phyloP scores from a whole-genome alignment of 2,888 invertebrate species.

The Nephrotoma appendiculata region DNA sequence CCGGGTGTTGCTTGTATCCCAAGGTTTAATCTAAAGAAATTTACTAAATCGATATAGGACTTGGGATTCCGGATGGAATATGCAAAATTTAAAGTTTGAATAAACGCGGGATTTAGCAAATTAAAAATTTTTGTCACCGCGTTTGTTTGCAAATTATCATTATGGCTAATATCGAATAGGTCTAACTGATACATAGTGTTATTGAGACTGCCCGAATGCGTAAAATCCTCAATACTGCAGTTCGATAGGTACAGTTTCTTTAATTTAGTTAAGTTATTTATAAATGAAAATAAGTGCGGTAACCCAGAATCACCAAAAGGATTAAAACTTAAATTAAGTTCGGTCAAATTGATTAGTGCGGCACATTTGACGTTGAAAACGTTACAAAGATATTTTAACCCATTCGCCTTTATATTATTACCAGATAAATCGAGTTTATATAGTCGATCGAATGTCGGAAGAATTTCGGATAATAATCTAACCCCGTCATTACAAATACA shows the following conservation, averaged over 20 bases:
- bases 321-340: slow-evolving; percentile 59
- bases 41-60: background rate
- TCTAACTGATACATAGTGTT: slow-evolving; percentile 39
- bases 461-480: slow-evolving; percentile 41
- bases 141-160: slow-evolving; percentile 41
- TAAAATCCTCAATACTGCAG: slow-evolving; percentile 26
- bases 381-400: slow-evolving; percentile 37
- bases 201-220: too few species aligned
- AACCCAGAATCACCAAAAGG: slow-evolving; percentile 42
- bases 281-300: slow-evolving; percentile 29
- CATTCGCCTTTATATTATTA: slow-evolving; percentile 48
- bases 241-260: slow-evolving; percentile 28
- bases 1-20: slow-evolving; percentile 33
- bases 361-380: slow-evolving; percentile 32
- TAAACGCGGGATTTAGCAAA: slow-evolving; percentile 38
- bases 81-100: slow-evolving; percentile 38
- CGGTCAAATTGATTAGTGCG: slow-evolving; percentile 35
- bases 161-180: slow-evolving; percentile 48
- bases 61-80: slow-evolving; percentile 13
- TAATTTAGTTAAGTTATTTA: slow-evolving; percentile 25
- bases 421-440: slow-evolving; percentile 44
- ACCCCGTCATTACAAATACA: slow-evolving; percentile 47
- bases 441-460: slow-evolving; percentile 44
- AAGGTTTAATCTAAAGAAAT: slow-evolving; percentile 16
- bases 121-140: slow-evolving; percentile 37